Evolutionary conservation across 30 jellyfish, hydroid and myxozoan species (phyloP), one percentile per base, ranked within the genome.

Genomic region (Pelagia noctiluca): DNA sequence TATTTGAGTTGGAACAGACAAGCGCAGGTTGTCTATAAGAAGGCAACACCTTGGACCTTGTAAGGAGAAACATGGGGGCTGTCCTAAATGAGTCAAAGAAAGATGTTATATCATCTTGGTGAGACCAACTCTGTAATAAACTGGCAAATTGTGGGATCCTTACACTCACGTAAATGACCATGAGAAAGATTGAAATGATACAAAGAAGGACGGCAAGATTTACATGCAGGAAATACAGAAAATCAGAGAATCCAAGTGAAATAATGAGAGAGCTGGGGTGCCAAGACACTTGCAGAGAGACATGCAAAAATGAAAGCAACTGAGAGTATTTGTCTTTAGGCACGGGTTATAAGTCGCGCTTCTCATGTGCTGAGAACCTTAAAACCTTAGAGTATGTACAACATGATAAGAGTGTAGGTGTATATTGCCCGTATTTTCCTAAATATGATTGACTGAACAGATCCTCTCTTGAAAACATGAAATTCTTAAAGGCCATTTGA

Each of bases 121-220:
- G 79, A 57, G 67, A 77, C 82, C 80, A 77, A 77, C 88, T 60
- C 32, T 77, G 88, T 79, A 77, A 62, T 77, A 77, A 23, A 67
- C 88, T 57, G 34, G 88, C 50, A 77, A 79, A 31, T 46, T 62
- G 68, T 77, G 88, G 80, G 88, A 77, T 62, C 88, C 88, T 13
- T 54, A 77, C 31, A 33, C 78, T 7, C 88, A 77, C 70, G 35
- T 46, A 78, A 63, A 60, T 47, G 33, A n/a, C n/a, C n/a, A n/a
- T 64, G 26, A 64, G 28, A 5, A 78, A 38, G 35, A 21, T 63
- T 21, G 82, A 78, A 64, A 36, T 63, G 82, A 1, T 35, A 19
- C 81, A 78, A n/a, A n/a, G n/a, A 60, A 29, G 76, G 66, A 57
- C 66, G 77, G 88, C 88, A 19, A 11, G n/a, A n/a, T n/a, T n/a